Base-by-base conservation (phyloP, 2,888 invertebrate genomes). In the Drosophila dives region DNA sequence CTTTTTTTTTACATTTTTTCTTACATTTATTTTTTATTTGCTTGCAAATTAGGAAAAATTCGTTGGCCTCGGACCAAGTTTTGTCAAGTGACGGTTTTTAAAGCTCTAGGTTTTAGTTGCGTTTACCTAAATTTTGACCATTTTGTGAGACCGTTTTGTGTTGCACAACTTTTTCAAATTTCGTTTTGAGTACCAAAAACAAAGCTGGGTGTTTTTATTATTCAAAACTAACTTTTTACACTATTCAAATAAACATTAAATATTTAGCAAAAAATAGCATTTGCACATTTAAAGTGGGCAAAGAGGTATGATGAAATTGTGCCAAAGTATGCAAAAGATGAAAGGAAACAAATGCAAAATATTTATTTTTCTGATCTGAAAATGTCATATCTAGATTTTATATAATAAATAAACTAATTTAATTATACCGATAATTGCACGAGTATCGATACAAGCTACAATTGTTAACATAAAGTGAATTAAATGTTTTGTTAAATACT, bases 21-120 rank as follows among this genome's bases (percentile, higher is more conserved):
- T 20, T 45, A 45, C 56, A 45, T 54, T 63, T 17, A 29, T 20
- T 15, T 50, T 61, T 42, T 32, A 15, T 36, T 20, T 40, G 20
- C 40, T 7, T 20, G 36, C 42, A 71, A 62, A 62, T 71, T 55
- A 55, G 51, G 71, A 70, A 45, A 71, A 51, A 70, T 68, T 58
- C 69, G 50, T 32, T 50, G n/a, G 34, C 34, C 50, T 67, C 49
- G 20, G n/a, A 12, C n/a, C 17, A 38, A 7, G 29, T 29, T 34
- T 23, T 40, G 45, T 4, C 23, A 26, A 23, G 15, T 45, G 15
- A 15, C 15, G 23, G 23, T 15, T 23, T 45, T 23, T 23, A 45
- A 45, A 23, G 15, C 23, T 45, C 4, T 8, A 8, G 2, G 23
- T 45, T 45, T 15, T 20, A 23, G 7, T 42, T 15, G 50, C 12